Percentiles rank a stretch among this genome's conserved stretches.
Evolutionary conservation across 2,113 vertebrate species (phyloP).

Genomic region (Oenanthe oenanthe): DNA sequence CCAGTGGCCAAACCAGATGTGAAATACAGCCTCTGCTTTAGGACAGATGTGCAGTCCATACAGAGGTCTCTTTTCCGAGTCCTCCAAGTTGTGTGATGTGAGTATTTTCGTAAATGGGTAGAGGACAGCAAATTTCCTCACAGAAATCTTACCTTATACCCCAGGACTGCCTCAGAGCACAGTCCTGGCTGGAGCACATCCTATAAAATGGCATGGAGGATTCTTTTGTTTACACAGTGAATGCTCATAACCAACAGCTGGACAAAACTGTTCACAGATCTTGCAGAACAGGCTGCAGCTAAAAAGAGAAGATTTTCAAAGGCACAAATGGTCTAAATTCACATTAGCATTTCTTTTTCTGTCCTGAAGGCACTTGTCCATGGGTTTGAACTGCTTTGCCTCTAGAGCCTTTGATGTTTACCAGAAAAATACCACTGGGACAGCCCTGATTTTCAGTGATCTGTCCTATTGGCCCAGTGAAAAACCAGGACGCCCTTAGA

Average conservation of each 20-base stretch:
- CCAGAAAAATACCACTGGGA: not conserved
- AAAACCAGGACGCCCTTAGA: not conserved
- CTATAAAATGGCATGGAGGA: not conserved
- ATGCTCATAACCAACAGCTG: not conserved
- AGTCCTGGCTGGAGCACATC: not conserved
- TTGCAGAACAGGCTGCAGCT: not conserved
- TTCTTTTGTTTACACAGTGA: not conserved
- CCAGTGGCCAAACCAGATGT: constrained; percentile 29
- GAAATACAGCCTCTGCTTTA: not conserved
- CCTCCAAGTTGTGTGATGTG: not conserved
- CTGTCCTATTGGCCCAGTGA: not conserved
- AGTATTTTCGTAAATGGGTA: not conserved
- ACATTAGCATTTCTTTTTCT: not conserved
- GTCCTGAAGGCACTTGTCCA: not conserved
- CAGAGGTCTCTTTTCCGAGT: not conserved
- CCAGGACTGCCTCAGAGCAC: not conserved
- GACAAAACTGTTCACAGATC: not conserved
- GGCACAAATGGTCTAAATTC: not conserved
- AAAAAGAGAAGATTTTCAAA: not conserved
- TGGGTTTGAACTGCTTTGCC: not conserved
- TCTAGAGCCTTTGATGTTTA: not conserved
- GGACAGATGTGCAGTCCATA: not conserved
- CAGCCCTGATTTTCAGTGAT: not conserved
- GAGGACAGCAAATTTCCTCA: not conserved
- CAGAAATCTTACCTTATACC: not conserved